A percentile compares a stretch with the other conserved stretches of the same genome.
Evolutionary conservation across 2,113 vertebrate species (phyloP).

Genomic region (Chaetodon trifascialis): DNA sequence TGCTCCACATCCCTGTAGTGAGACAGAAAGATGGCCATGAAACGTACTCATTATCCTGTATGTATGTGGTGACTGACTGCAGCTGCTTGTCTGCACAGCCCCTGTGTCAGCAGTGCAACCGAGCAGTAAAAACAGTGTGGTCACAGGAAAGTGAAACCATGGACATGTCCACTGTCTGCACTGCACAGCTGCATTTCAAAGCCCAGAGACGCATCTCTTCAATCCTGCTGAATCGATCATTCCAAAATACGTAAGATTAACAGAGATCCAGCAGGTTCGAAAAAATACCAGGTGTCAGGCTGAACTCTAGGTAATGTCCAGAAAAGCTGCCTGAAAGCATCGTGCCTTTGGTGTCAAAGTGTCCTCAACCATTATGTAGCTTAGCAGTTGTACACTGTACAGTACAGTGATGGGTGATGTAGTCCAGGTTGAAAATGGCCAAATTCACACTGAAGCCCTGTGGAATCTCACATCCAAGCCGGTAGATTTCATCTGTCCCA

Average conservation of each 20-base stretch:
- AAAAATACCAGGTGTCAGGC: not conserved
- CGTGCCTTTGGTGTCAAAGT: not conserved
- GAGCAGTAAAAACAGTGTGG: not conserved
- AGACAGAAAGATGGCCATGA: not conserved
- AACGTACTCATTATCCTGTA: not conserved
- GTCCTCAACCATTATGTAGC: not conserved
- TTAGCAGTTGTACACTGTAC: too few species aligned
- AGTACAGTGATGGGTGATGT: not conserved
- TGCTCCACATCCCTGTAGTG: not conserved
- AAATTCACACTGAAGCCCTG: not conserved
- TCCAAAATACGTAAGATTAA: not conserved
- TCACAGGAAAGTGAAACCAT: not conserved
- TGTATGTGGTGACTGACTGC: not conserved
- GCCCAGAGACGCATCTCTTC: not conserved
- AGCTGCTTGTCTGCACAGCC: not conserved
- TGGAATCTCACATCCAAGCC: not conserved
- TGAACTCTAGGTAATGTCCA: not conserved
- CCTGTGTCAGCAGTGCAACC: not conserved
- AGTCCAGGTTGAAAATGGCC: constrained; percentile 7
- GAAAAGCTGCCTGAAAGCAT: not conserved
- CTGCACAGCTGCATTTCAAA: not conserved
- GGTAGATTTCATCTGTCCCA: not conserved
- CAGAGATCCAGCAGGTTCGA: not conserved
- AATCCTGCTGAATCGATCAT: not conserved
- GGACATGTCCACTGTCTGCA: not conserved